Conservation (phyloP, 1,140 invertebrate species). For the Nephila pilipes region DNA sequence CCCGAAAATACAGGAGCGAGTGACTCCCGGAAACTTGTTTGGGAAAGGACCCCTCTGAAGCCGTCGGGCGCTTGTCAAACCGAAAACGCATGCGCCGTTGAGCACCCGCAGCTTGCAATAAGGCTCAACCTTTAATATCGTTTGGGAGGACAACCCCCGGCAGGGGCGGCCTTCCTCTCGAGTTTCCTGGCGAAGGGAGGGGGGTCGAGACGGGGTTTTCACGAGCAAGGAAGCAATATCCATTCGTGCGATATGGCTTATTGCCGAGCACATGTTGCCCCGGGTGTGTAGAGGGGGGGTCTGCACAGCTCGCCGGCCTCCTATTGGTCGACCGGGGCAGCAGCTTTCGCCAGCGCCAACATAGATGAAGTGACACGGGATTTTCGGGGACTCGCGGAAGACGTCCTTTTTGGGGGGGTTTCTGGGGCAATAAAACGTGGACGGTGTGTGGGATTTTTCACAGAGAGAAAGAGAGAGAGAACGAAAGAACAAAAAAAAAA, state of each 20-base stretch:
- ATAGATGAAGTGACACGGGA: slow-evolving; percentile 72
- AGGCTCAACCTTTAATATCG: slow-evolving; percentile 75
- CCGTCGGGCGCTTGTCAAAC: slow-evolving; percentile 64
- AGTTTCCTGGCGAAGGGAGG: slow-evolving; percentile 29
- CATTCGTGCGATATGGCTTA: slow-evolving; percentile 76
- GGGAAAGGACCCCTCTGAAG: slow-evolving; percentile 61
- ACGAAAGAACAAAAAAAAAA: slow-evolving; percentile 33
- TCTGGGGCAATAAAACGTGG: slow-evolving; percentile 70
- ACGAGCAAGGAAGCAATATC: slow-evolving; percentile 77
- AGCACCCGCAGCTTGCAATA: slow-evolving; percentile 72
- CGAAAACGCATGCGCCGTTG: slow-evolving; percentile 73
- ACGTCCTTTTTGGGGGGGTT: not conserved
- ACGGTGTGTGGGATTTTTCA: slow-evolving; percentile 71
- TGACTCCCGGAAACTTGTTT: slow-evolving; percentile 55
- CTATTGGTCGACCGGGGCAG: slow-evolving; percentile 51
- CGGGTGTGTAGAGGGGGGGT: slow-evolving; percentile 23
- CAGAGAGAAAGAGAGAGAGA: not conserved
- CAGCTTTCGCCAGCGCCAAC: slow-evolving; percentile 49
- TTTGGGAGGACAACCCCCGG: not conserved
- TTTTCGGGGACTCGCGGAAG: slow-evolving; percentile 11
- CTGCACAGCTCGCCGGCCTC: slow-evolving; percentile 43
- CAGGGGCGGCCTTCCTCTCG: slow-evolving; percentile 23
- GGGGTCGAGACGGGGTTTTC: slow-evolving; percentile 53
- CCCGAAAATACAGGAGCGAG: not conserved
- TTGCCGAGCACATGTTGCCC: slow-evolving; percentile 76